Evolutionary conservation across 2,888 invertebrate species (phyloP), one percentile per base, ranked within the genome.

Genomic region (Clanis bilineata): DNA sequence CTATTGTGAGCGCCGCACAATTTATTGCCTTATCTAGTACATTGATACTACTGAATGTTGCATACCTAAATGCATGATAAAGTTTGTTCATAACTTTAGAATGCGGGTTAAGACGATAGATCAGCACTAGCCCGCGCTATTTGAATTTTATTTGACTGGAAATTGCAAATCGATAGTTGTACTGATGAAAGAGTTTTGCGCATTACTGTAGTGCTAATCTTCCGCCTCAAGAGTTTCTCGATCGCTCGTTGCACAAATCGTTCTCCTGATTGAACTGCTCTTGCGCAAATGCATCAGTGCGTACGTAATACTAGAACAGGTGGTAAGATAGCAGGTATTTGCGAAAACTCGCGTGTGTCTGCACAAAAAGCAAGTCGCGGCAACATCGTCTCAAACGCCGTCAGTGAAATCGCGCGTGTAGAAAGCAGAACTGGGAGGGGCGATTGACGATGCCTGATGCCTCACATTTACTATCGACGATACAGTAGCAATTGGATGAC

Each of bases 401-500:
- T 72, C 82, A 86, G 92, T 89, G 91, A 91, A 92, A 92, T 90
- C 89, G 90, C 88, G 86, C 89, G 85, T 86, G 84, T 87, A 92
- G 92, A 92, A 92, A 91, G 92, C 92, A 90, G 89, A 90, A 87
- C 88, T 84, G 80, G 85, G 84, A 82, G 87, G 88, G 85, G 85
- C 83, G 69, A 64, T 65, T 64, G 70, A 64, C 72, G 65, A 69
- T 62, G 63, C 72, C 44, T 71, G 65, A 69, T 62, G 63, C 72
- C 44, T 71, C 83, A 83, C 85, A 85, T 54, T 77, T 70, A 68
- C 75, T 72, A 79, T 74, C 69, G 65, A 67, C 67, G 66, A 65
- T 76, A 70, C 71, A 72, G 70, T 74, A 68, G 60, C 76, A 70
- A 78, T 73, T 74, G 76, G 70, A 62, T 62, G 23, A 23, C 47